Evolutionary conservation across 2,888 invertebrate species (phyloP).

Genomic region (Eristalinus aeneus): DNA sequence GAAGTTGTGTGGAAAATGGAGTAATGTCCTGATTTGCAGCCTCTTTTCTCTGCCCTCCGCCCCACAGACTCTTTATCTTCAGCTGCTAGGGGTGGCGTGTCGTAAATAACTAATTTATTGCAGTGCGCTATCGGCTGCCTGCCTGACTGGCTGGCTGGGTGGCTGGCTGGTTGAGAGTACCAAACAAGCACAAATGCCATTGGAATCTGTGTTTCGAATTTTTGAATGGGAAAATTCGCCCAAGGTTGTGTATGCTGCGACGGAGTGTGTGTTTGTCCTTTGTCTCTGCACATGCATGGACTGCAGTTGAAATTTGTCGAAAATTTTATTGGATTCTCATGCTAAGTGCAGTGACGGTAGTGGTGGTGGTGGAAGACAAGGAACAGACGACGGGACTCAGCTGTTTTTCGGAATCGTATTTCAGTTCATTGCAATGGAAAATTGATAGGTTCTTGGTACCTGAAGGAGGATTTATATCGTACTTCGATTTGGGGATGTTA

Average conservation of each 20-base stretch:
- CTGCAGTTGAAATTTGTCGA: not conserved
- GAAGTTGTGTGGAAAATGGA: constrained; percentile 59
- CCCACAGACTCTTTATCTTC: not conserved
- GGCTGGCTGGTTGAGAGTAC: not conserved
- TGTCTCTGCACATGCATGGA: not conserved
- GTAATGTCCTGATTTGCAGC: constrained; percentile 69
- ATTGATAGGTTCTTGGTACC: not conserved
- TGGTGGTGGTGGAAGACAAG: not conserved
- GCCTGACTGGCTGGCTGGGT: not conserved
- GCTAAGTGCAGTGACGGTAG: not conserved
- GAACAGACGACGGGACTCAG: not conserved
- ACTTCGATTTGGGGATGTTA: not conserved
- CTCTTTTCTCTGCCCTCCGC: constrained; percentile 1
- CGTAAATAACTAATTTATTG: constrained; percentile 69
- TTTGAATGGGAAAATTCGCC: constrained; percentile 29
- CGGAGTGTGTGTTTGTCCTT: not conserved
- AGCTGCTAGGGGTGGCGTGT: constrained; percentile 43
- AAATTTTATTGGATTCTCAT: not conserved
- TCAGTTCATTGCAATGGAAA: not conserved
- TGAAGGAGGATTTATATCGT: not conserved
- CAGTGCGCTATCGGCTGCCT: constrained; percentile 42
- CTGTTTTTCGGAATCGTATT: not conserved
- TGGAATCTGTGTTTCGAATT: constrained; percentile 19
- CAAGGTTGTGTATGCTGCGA: not conserved
- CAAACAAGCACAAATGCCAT: constrained; percentile 33